Conservation (phyloP, 2,797 vertebrate species). For the Siniperca scherzeri region DNA sequence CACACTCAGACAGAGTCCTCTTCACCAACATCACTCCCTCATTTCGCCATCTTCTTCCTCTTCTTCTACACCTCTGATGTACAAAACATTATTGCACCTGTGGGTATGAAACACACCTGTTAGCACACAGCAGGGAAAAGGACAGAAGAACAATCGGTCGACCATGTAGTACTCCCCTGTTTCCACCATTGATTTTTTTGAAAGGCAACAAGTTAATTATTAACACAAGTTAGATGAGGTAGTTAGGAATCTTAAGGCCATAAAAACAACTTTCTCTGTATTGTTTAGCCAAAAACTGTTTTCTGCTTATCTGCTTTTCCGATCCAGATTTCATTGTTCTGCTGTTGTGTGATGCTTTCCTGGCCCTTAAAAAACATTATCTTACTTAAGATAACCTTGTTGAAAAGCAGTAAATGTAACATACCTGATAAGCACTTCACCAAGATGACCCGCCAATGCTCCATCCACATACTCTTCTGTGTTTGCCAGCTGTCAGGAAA, state of each 20-base stretch:
- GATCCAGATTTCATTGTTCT: too few relatives aligned
- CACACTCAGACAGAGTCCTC: constrained; percentile 35
- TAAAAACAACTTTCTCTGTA: not conserved
- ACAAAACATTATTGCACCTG: constrained; percentile 99
- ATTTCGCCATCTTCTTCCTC: constrained; percentile 99
- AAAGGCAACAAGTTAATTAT: constrained; percentile 20
- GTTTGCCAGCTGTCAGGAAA: constrained; percentile 90
- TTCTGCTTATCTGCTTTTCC: too few relatives aligned
- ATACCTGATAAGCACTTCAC: constrained; percentile 97
- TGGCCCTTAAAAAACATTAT: not conserved
- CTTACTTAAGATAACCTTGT: not conserved
- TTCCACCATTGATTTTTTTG: not conserved
- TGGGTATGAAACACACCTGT: constrained; percentile 39
- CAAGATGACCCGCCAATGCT: constrained; percentile 95
- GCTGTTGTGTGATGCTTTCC: not conserved
- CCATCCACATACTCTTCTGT: constrained; percentile 98
- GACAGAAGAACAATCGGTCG: rapidly evolving
- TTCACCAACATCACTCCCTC: constrained; percentile 90
- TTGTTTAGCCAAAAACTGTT: not conserved
- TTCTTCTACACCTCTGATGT: constrained; percentile 98
- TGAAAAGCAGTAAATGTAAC: not conserved
- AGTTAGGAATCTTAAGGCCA: constrained; percentile 3
- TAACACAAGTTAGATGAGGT: constrained; percentile 16
- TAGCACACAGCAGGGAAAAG: not conserved
- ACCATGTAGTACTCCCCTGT: not conserved